Conservation (phyloP, 2,797 vertebrate species). For the Rhynchotus rufescens region DNA sequence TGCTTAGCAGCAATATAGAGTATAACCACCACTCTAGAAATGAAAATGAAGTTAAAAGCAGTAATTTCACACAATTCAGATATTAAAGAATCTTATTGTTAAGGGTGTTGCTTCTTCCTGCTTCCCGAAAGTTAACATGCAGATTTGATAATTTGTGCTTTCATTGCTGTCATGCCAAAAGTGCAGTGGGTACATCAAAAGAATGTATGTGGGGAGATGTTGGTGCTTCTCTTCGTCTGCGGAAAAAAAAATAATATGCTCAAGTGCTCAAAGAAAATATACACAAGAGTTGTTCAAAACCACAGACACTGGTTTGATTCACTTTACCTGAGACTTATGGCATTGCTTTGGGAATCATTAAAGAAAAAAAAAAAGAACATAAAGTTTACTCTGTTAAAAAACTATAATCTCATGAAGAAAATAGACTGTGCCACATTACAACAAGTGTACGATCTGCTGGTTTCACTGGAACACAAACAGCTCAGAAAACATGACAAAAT, state of each 20-base stretch:
- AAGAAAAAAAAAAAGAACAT: conserved; percentile 17
- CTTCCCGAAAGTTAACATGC: conserved; percentile 22
- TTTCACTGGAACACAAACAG: neutral
- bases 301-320: conserved; percentile 6
- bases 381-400: neutral
- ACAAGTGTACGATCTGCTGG: neutral
- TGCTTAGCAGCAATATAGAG: neutral
- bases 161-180: conserved; percentile 38
- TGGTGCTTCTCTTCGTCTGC: conserved; percentile 22
- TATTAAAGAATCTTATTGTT: neutral
- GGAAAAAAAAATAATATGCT: neutral
- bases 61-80: neutral
- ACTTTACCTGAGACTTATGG: conserved; percentile 68
- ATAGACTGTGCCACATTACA: neutral
- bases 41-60: neutral
- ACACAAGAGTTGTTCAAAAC: conserved; percentile 17
- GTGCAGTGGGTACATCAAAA: conserved; percentile 38
- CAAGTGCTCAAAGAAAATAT: conserved; percentile 43
- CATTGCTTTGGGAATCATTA: conserved; percentile 56
- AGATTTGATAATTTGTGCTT: neutral
- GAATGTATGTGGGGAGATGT: neutral
- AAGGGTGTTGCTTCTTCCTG: neutral
- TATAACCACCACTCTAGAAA: neutral
- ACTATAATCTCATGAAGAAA: neutral
- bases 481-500: neutral